These are phyloP conservation scores for Tigriopus japonicus DNA, from an alignment of 1,140 invertebrate genomes.

Conservation along the genomic window DNA sequence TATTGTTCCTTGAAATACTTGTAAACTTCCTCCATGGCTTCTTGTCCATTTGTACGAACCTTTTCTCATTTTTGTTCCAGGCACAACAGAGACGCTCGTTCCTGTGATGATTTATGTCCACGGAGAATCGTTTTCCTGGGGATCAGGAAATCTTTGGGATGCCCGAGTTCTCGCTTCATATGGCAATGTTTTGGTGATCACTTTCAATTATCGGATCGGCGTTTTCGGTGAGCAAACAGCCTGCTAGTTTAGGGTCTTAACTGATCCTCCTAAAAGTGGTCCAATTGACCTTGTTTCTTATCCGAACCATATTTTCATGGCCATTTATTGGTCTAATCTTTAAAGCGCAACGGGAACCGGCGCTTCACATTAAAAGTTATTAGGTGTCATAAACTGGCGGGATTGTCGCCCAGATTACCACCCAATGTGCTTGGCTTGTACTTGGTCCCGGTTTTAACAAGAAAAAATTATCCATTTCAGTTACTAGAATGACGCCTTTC, in stretches of 20 bases:
- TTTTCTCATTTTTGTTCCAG: not conserved
- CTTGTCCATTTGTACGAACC: not conserved
- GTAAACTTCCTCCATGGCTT: not conserved
- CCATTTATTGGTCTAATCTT: too few relatives aligned
- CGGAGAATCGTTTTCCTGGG: conserved; percentile 88
- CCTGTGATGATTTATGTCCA: conserved; percentile 82
- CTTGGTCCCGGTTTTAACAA: too few relatives aligned
- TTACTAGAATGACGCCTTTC: too few relatives aligned
- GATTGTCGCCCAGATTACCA: too few relatives aligned
- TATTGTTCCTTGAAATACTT: not conserved
- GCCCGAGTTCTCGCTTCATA: conserved; percentile 75
- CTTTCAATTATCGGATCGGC: conserved; percentile 90
- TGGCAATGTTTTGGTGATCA: conserved; percentile 81
- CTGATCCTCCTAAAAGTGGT: too few relatives aligned
- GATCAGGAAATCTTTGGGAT: conserved; percentile 85
- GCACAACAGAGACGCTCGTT: conserved; percentile 9
- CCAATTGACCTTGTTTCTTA: too few relatives aligned
- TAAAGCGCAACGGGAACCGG: too few relatives aligned
- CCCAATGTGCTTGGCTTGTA: too few relatives aligned
- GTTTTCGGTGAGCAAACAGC: conserved; percentile 56
- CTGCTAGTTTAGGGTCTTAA: not conserved
- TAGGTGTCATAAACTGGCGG: too few relatives aligned
- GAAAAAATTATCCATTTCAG: too few relatives aligned
- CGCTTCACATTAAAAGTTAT: too few relatives aligned
- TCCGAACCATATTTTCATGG: too few relatives aligned